phyloP scores from a whole-genome alignment of 2,797 vertebrate species.

The Scolopax rusticola region DNA sequence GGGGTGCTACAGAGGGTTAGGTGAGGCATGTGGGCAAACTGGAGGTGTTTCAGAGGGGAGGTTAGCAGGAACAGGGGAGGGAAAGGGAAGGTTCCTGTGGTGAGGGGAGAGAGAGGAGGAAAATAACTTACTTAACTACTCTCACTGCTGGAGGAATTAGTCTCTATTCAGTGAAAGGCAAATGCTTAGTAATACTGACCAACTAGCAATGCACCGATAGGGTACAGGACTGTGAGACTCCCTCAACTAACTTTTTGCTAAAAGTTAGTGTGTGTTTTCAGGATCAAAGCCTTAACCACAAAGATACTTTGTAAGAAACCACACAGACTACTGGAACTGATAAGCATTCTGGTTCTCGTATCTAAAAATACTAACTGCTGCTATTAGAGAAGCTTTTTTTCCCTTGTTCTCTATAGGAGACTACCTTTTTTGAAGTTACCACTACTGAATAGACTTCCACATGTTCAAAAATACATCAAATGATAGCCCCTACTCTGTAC shows the following conservation, averaged over 20 bases:
- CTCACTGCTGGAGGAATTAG: background rate
- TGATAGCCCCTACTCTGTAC: background rate
- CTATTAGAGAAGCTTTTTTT: background rate
- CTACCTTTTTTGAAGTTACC: background rate
- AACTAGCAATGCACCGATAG: background rate
- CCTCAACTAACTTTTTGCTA: background rate
- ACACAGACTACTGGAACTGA: background rate
- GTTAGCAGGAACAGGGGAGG: background rate
- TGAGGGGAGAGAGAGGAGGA: background rate
- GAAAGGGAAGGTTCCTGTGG: background rate
- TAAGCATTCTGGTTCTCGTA: background rate
- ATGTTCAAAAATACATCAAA: constrained; percentile 14
- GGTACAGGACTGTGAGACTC: background rate
- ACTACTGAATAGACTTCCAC: background rate
- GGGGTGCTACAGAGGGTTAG: background rate
- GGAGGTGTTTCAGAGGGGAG: background rate
- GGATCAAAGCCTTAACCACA: constrained; percentile 7
- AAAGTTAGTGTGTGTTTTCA: background rate
- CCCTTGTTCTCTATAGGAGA: background rate
- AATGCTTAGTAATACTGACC: background rate
- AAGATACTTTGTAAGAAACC: background rate
- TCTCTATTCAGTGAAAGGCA: background rate
- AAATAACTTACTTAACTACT: background rate
- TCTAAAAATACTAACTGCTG: background rate
- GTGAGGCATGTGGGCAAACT: background rate